These are phyloP conservation scores for Pluvianellus socialis DNA, from an alignment of 2,113 vertebrate species.

Conservation along the genomic window DNA sequence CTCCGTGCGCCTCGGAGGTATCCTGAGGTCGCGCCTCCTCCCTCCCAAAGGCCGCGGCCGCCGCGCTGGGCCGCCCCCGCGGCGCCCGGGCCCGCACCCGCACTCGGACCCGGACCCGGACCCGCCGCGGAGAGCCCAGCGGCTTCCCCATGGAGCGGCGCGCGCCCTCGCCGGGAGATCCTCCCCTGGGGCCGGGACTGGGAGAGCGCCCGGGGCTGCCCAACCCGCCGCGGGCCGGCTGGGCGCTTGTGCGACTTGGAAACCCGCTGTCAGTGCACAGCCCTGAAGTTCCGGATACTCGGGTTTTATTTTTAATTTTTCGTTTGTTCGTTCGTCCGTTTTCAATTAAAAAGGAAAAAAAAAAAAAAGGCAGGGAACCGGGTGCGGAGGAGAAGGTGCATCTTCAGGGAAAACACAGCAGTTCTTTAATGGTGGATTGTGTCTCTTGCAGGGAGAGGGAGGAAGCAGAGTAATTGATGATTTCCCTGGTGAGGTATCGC, in stretches of 20 bases:
- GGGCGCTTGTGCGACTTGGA: background rate
- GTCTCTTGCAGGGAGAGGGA: background rate
- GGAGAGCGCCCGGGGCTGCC: background rate
- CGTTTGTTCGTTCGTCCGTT: background rate
- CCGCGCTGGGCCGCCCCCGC: background rate
- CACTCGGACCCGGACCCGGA: background rate
- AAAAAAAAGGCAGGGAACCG: background rate
- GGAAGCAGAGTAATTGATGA: background rate
- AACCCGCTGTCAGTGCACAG: accelerated
- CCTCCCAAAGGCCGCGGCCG: background rate
- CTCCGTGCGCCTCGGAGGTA: background rate
- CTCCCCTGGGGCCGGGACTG: too few relatives aligned
- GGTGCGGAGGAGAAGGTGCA: background rate
- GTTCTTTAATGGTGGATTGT: background rate
- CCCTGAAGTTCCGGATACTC: too few relatives aligned
- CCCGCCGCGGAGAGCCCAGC: background rate
- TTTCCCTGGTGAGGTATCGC: background rate
- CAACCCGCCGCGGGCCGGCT: background rate
- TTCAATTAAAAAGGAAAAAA: too few relatives aligned
- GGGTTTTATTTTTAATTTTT: background rate
- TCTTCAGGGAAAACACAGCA: background rate
- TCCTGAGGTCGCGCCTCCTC: background rate
- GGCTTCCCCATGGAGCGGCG: background rate
- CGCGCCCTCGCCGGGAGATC: too few relatives aligned
- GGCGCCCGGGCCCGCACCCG: background rate